Evolutionary conservation across 2,888 invertebrate genomes (phyloP), one percentile per base, ranked within the genome.

Genomic region (Electrophaes corylata): DNA sequence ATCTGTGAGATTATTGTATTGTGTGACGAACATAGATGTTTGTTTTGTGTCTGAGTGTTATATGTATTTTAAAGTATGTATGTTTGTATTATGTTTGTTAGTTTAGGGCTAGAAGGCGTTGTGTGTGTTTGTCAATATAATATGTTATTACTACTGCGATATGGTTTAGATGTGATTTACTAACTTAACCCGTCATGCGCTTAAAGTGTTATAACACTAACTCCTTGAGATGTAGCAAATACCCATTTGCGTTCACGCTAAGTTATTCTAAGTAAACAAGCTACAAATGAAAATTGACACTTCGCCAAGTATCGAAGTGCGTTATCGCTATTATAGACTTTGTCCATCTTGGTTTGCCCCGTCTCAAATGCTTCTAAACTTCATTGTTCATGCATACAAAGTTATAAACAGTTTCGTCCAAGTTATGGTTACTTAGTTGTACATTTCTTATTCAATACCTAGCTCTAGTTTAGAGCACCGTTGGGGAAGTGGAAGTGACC

Each of bases 201-300:
- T n/a, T n/a, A n/a, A n/a, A n/a, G n/a, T n/a, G n/a, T n/a, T 26
- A 26, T 47, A 29, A 14, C 1, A 33, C 12, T 33, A 33, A 4
- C 14, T 35, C 4, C 6, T 35, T 14, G 16, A n/a, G 19, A 20
- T 12, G 33, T 10, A n/a, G 31, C 33, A 45, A 18, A 33, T 6
- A 46, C 20, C 5, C 14, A 47, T 18, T 39, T 37, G 26, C 16
- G 11, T 39, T 48, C n/a, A 8, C 18, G 12, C 31, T 1, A 40
- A 31, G 20, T 41, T 50, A 41, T 31, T 20, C 20, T 33, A 59
- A 62, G 59, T 56, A 54, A 60, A 54, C 61, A 54, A 61, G 58
- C 35, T 49, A 57, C 53, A 60, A 60, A 62, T 49, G 55, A 53
- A 64, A 47, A 57, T 48, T 60, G 59, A 61, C 60, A 64, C 59